Base-by-base conservation (phyloP, 92 coral and sea anemone species). In the Palythoa heliodiscus region DNA sequence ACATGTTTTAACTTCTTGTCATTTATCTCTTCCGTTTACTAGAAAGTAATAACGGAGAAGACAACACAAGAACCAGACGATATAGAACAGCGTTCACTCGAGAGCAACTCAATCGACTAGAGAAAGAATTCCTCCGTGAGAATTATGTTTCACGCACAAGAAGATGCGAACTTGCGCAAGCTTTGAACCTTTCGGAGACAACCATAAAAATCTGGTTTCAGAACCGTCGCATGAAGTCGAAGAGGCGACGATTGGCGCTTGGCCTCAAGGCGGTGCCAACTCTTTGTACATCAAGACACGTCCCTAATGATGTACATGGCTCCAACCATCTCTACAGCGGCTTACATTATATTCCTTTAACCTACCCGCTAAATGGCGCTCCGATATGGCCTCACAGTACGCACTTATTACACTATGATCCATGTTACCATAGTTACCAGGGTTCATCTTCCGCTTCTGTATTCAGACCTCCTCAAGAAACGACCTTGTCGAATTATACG, bases 141-240 rank as follows among this genome's bases (percentile, higher is more conserved):
- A 94, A 94, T 77, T 94, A 94, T 74, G 98, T 94, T 1, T 94
- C 98, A 13, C 92, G 98, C 4, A 94, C 98, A 22, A 79, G 98
- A 58, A 73, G 98, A 22, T 92, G 98, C 73, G 98, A 94, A 78
- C 91, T 94, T 48, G 98, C 98, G 7, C 89, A 91, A 53, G 89
- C 95, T 9, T 83, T 94, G 11, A 90, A 90, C 74, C 92, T 94
- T 66, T 94, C 98, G 38, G 98, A 94, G 75, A 94, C 98, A 25
- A 94, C 98, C 47, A 94, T 94, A 84, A 94, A 94, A 70, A 94
- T 94, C 74, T 94, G 98, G 98, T 94, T 94, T 86, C 98, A 94
- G 55, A 94, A 94, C 88, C 85, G 98, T 50, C 90, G 98, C 20
- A 94, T 94, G 98, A 94, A 94, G 71, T 92, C 98, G 5, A 94